Base-by-base conservation (phyloP, 1,140 invertebrate species). In the Lasioglossum albipes region DNA sequence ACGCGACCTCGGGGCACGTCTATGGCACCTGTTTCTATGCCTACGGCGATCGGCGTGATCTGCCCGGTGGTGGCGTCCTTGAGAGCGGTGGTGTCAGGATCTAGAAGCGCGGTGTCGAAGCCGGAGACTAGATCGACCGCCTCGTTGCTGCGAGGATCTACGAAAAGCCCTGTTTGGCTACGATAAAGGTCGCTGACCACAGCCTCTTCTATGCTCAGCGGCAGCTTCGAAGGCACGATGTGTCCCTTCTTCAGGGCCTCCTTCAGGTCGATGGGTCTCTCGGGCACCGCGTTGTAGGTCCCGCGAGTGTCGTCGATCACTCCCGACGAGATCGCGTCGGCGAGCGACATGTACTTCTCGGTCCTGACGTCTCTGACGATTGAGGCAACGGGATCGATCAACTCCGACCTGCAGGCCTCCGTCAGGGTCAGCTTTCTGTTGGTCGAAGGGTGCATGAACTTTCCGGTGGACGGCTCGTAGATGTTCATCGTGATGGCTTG, bases 401-500 rank as follows among this genome's bases (percentile, higher is more conserved):
- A 89, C 91, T 97, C 96, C 87, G 96, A 95, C 61, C 95, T 94
- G 81, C 97, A 95, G 16, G 97, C 96, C 84, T 97, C 96, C 82
- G 96, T 95, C 3, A 99, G 91, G n/a, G 96, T 96, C 5, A 97
- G 93, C 89, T 95, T 95, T 84, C 96, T 95, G 52, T 97, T 96
- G 22, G 95, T 97, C 1, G 96, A 95, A 2, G 98, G 98, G 92
- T 99, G 97, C 13, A 97, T 93, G 88, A 99, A 97, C 82, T 95
- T 94, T 20, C 96, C 95, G 66, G 96, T 95, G 41, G 95, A 92
- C 4, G 94, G 90, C 84, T 97, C 95, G 90, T 97, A 98, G 83
- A 98, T 94, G 78, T 97, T 96, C 95, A 97, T 97, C 65, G 95
- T 93, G 54, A 99, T 91, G 16, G 96, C 95, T 90, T 99, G 97